phyloP scores from a whole-genome alignment of 2,888 invertebrate genomes.

The Synergus itoensis region DNA sequence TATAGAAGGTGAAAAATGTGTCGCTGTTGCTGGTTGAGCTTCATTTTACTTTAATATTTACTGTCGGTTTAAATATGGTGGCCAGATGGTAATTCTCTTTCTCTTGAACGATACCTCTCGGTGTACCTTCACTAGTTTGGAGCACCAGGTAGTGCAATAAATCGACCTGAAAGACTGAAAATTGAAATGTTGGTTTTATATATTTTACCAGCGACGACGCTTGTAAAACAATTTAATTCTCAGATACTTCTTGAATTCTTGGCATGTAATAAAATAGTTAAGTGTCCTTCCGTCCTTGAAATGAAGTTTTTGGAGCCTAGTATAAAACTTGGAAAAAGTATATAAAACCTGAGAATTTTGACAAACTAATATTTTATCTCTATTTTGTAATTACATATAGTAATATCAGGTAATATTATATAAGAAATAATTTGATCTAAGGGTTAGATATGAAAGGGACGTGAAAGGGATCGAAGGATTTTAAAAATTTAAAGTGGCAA shows the following conservation, averaged over 20 bases:
- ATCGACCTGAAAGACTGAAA: background rate
- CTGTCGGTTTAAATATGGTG: background rate
- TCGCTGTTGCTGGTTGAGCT: background rate
- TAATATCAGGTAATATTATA: too few species aligned
- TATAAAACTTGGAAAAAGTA: background rate
- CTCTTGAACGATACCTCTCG: too few species aligned
- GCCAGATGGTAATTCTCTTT: too few species aligned
- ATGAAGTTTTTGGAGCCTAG: background rate
- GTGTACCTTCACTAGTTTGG: background rate
- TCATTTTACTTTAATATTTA: background rate
- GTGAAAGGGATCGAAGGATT: background rate
- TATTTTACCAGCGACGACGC: background rate
- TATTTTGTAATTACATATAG: too few species aligned
- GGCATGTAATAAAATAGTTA: background rate
- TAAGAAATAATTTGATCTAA: background rate
- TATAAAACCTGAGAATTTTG: too few species aligned
- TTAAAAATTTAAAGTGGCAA: background rate
- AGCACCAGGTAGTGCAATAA: slow-evolving; percentile 24
- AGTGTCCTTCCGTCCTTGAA: background rate
- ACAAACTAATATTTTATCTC: too few species aligned
- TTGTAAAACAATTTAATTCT: slow-evolving; percentile 20
- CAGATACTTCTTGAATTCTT: background rate
- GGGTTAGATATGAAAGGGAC: background rate
- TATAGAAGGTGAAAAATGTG: background rate
- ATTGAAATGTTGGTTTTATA: background rate